A percentile compares a stretch with the other conserved stretches of the same genome.
phyloP scores from a whole-genome alignment of 2,113 vertebrate species.

The Elaphurus davidianus region DNA sequence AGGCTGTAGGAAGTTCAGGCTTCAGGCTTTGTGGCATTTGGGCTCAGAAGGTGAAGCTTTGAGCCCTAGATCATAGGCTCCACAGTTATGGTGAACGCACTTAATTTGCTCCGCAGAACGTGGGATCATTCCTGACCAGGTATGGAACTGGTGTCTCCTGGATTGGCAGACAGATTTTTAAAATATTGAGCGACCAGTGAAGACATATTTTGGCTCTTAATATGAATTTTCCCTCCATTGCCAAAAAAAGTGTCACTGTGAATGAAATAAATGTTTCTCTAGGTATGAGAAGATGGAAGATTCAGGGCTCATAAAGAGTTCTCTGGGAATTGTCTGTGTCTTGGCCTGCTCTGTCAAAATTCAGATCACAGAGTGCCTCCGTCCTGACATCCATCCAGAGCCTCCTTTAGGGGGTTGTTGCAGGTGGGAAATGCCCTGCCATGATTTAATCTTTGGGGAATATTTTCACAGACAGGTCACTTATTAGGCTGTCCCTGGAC shows the following conservation, averaged over 20 bases:
- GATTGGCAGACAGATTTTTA: neutral
- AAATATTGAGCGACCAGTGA: neutral
- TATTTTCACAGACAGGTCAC: neutral
- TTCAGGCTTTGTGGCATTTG: neutral
- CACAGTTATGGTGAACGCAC: neutral
- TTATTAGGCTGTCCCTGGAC: neutral
- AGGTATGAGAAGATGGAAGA: neutral
- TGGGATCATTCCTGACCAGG: neutral
- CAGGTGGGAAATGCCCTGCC: neutral
- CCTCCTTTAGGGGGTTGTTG: neutral
- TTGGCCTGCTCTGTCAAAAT: neutral
- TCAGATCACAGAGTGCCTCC: neutral
- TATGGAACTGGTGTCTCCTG: neutral
- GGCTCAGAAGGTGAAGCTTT: neutral
- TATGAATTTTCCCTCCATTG: neutral
- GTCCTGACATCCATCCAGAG: neutral
- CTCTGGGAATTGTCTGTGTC: neutral
- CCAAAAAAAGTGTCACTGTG: neutral
- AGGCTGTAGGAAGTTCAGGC: too few relatives aligned
- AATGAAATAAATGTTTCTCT: neutral
- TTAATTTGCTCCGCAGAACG: fast-evolving
- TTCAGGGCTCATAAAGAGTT: neutral
- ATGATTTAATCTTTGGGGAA: neutral
- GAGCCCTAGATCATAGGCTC: neutral
- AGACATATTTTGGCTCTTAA: neutral